phyloP scores from a whole-genome alignment of 2,797 vertebrate species.

The Artibeus jamaicensis region DNA sequence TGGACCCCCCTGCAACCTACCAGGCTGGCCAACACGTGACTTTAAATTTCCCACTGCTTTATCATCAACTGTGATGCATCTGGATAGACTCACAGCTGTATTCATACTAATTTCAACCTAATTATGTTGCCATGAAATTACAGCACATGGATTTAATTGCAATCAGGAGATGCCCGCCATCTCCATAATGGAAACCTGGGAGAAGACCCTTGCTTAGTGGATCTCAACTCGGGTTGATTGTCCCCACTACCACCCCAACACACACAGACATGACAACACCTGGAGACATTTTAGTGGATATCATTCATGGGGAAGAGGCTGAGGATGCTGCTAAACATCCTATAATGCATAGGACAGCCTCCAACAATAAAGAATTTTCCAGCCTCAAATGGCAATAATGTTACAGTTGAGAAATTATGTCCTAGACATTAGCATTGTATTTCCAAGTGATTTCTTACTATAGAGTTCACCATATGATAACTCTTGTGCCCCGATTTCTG shows the following conservation, averaged over 20 bases:
- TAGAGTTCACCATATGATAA: not conserved
- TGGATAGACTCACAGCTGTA: constrained; percentile 51
- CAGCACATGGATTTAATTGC: constrained; percentile 51
- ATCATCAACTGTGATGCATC: not conserved
- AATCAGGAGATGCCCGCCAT: constrained; percentile 46
- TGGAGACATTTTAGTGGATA: not conserved
- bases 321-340: not conserved
- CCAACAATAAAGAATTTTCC: not conserved
- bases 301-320: not conserved
- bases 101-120: constrained; percentile 48
- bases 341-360: not conserved
- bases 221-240: not conserved
- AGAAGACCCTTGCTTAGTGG: not conserved
- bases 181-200: constrained; percentile 52
- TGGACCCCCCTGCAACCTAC: not conserved
- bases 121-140: constrained; percentile 61
- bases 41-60: not conserved
- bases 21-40: not conserved
- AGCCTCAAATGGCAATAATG: not conserved
- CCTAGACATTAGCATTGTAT: not conserved
- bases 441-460: not conserved
- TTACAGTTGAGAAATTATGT: not conserved
- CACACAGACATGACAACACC: not conserved
- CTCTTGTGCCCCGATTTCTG: not conserved
- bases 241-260: not conserved